Conservation (phyloP, 1,140 invertebrate genomes). For the Sogatella furcifera region DNA sequence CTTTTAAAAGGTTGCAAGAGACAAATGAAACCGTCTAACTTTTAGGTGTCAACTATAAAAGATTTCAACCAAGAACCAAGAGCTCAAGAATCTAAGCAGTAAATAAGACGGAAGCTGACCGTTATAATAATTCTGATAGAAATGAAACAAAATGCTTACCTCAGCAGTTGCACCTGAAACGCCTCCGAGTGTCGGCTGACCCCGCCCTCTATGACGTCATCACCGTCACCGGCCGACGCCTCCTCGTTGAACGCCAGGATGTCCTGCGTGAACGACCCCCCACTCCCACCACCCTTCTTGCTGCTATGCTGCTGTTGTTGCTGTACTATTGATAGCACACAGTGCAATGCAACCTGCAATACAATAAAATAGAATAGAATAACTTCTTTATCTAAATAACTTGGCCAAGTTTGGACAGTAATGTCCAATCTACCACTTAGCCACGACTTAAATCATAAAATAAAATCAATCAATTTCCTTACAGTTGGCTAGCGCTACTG, state of each 20-base stretch:
- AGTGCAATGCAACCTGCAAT: slow-evolving; percentile 51
- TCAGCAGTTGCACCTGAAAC: slow-evolving; percentile 64
- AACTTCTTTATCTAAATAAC: too few species aligned
- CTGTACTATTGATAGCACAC: slow-evolving; percentile 66
- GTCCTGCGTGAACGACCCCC: slow-evolving; percentile 58
- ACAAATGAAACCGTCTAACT: too few species aligned
- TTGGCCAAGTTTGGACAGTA: too few species aligned
- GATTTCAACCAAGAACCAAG: too few species aligned
- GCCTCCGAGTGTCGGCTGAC: slow-evolving; percentile 56
- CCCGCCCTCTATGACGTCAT: slow-evolving; percentile 41
- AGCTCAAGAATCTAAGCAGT: too few species aligned
- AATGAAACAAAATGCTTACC: slow-evolving; percentile 30
- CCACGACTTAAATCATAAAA: too few species aligned
- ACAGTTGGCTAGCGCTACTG: too few species aligned
- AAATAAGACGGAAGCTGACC: background rate
- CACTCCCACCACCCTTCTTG: slow-evolving; percentile 36
- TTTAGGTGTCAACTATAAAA: too few species aligned
- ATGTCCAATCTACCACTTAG: too few species aligned
- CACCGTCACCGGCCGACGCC: slow-evolving; percentile 40
- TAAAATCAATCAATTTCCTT: too few species aligned
- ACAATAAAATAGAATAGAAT: too few species aligned
- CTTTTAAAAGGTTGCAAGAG: too few species aligned
- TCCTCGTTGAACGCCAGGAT: slow-evolving; percentile 68
- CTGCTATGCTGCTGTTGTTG: slow-evolving; percentile 36
- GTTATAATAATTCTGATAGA: background rate